Conservation (phyloP, 2,797 vertebrate genomes). For the Luscinia luscinia region DNA sequence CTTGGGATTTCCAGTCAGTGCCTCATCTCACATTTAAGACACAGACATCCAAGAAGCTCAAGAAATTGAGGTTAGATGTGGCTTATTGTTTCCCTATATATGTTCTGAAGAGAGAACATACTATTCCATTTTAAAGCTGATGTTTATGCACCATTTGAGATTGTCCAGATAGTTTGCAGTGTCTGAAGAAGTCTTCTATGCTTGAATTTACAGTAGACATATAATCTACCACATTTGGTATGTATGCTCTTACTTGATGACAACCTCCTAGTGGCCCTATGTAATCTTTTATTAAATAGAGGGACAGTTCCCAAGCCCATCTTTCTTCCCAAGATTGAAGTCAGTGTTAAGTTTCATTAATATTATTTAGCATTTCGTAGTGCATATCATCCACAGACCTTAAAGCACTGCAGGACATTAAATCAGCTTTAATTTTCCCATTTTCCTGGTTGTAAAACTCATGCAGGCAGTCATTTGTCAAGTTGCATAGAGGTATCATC, state of each 20-base stretch:
- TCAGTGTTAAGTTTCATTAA: not conserved
- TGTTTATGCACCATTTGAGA: not conserved
- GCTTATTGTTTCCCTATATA: not conserved
- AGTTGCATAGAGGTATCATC: not conserved
- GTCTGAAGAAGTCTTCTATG: not conserved
- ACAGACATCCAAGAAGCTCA: not conserved
- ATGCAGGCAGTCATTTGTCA: not conserved
- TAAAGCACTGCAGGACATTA: not conserved
- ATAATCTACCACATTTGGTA: not conserved
- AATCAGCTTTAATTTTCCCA: conserved; percentile 24
- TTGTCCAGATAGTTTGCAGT: not conserved
- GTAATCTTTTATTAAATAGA: conserved; percentile 2
- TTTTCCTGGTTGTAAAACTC: conserved; percentile 28
- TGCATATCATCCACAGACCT: not conserved
- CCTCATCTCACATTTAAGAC: not conserved
- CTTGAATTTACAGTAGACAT: not conserved
- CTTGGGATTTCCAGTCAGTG: not conserved
- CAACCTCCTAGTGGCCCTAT: not conserved
- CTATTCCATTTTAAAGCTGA: not conserved
- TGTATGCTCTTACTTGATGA: not conserved
- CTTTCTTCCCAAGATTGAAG: not conserved
- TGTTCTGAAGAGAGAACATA: not conserved
- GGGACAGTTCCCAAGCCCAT: not conserved
- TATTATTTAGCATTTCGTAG: conserved; percentile 15
- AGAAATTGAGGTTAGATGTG: not conserved